Conservation (phyloP, 2,888 invertebrate species). For the Dolomedes plantarius region DNA sequence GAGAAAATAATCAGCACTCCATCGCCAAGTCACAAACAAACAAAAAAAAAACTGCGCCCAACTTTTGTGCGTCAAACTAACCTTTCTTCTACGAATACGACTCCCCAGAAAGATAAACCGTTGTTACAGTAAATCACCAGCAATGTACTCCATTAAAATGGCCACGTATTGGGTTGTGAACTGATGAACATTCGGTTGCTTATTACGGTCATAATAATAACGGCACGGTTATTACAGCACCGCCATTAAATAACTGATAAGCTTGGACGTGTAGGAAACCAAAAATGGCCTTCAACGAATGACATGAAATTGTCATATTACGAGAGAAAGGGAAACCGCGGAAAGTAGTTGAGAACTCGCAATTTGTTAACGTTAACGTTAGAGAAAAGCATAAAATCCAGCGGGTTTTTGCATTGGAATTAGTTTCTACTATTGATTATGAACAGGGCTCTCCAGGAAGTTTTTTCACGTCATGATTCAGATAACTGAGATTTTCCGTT, state of each 20-base stretch:
- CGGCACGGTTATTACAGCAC: slow-evolving; percentile 62
- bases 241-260: slow-evolving; percentile 70
- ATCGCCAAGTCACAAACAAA: slow-evolving; percentile 42
- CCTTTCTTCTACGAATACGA: slow-evolving; percentile 45
- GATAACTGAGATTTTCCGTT: neutral
- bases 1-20: slow-evolving; percentile 39
- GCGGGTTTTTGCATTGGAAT: neutral
- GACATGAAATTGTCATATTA: slow-evolving; percentile 40
- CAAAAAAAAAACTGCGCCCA: slow-evolving; percentile 5
- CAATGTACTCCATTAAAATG: slow-evolving; percentile 62
- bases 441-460: neutral
- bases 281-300: slow-evolving; percentile 31
- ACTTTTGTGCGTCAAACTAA: slow-evolving; percentile 22
- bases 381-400: neutral
- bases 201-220: slow-evolving; percentile 71
- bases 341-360: slow-evolving; percentile 18
- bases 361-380: slow-evolving; percentile 34
- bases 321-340: slow-evolving; percentile 27
- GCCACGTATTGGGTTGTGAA: slow-evolving; percentile 55
- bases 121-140: slow-evolving; percentile 60
- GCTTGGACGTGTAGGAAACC: slow-evolving; percentile 40
- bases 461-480: neutral
- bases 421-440: neutral
- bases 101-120: slow-evolving; percentile 45
- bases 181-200: slow-evolving; percentile 67